phyloP scores from a whole-genome alignment of 2,797 vertebrate species.

The Huso huso region DNA sequence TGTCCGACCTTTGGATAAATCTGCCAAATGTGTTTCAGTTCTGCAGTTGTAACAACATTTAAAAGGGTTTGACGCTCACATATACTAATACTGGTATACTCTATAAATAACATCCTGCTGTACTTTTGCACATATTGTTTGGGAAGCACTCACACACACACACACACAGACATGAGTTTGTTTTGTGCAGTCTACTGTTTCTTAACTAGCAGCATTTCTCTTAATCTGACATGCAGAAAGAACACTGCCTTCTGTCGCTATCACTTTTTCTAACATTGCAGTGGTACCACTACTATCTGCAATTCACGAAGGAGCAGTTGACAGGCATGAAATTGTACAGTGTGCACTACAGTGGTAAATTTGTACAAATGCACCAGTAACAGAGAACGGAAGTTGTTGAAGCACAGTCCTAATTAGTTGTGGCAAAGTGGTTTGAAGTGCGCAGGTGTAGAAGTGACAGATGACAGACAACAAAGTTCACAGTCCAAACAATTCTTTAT shows the following conservation, averaged over 20 bases:
- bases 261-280: constrained; percentile 14
- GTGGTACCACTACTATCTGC: constrained; percentile 5
- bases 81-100: too few species aligned
- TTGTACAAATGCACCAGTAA: not conserved
- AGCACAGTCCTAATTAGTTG: not conserved
- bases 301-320: constrained; percentile 6
- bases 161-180: not conserved
- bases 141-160: not conserved
- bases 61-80: too few species aligned
- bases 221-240: constrained; percentile 1
- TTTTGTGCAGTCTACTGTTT: constrained; percentile 3
- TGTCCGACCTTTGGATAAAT: too few species aligned
- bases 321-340: not conserved
- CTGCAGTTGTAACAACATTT: too few species aligned
- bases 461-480: too few species aligned
- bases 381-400: not conserved
- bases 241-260: constrained; percentile 8
- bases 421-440: too few species aligned
- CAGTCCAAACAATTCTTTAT: too few species aligned
- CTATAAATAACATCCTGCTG: too few species aligned
- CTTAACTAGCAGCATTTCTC: constrained; percentile 9
- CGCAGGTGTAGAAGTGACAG: too few species aligned
- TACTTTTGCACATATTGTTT: too few species aligned
- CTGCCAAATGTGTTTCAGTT: too few species aligned
- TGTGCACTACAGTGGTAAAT: not conserved